These are phyloP conservation scores for Anguilla rostrata DNA, from an alignment of 2,113 vertebrate species.

Conservation along the genomic window DNA sequence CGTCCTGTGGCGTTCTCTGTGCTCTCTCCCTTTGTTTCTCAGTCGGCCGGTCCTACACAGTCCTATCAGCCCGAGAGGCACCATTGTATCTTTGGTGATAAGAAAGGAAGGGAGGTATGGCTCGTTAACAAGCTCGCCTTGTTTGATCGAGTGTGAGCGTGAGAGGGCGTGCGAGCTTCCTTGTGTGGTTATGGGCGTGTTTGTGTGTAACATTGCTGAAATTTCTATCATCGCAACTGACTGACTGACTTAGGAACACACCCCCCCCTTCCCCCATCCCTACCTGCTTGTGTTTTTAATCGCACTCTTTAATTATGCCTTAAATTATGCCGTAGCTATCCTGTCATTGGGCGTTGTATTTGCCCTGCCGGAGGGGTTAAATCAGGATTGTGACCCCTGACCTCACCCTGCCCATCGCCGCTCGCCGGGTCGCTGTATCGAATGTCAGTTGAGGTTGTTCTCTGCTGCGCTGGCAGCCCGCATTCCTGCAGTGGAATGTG, in stretches of 20 bases:
- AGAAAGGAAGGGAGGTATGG: slow-evolving; percentile 28
- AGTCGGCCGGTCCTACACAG: not conserved
- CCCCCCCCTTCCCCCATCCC: not conserved
- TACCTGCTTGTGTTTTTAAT: not conserved
- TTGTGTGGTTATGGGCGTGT: slow-evolving; percentile 25
- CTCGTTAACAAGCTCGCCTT: slow-evolving; percentile 34
- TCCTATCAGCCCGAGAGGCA: not conserved
- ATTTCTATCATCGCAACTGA: not conserved
- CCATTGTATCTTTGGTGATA: not conserved
- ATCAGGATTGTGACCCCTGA: not conserved
- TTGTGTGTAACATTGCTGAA: slow-evolving; percentile 9
- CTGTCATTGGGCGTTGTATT: not conserved
- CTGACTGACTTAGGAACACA: not conserved
- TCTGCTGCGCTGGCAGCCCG: not conserved
- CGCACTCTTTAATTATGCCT: not conserved
- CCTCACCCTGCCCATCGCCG: not conserved
- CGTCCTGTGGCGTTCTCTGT: not conserved
- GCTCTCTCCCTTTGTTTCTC: not conserved
- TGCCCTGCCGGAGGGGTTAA: not conserved
- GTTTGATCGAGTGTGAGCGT: slow-evolving; percentile 11
- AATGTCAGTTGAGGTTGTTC: not conserved
- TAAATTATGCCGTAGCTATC: not conserved
- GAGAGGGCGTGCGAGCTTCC: slow-evolving; percentile 11
- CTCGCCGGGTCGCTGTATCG: not conserved
- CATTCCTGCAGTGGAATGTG: not conserved